These are phyloP conservation scores for Amphiprion clarkii DNA, from an alignment of 2,797 vertebrate genomes.

Conservation along the genomic window DNA sequence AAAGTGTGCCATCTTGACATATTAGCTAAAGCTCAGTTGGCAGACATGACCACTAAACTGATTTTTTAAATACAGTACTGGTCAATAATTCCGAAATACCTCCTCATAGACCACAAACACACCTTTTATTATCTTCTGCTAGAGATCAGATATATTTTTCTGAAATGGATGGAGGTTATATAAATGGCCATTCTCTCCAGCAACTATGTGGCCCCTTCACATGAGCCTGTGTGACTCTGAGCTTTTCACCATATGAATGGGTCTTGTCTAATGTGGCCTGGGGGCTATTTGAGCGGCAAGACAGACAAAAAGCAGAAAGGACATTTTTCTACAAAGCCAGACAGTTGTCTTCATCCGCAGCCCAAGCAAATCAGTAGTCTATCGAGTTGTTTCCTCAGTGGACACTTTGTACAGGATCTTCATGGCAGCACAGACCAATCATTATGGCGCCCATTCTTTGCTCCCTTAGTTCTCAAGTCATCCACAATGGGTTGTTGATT, in stretches of 20 bases:
- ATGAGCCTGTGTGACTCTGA: constrained; percentile 77
- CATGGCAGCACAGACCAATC: constrained; percentile 94
- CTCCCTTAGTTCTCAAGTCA: constrained; percentile 94
- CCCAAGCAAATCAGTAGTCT: constrained; percentile 93
- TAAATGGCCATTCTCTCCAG: constrained; percentile 69
- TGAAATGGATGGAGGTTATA: constrained; percentile 57
- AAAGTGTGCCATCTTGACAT: constrained; percentile 29
- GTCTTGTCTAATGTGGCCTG: constrained; percentile 73
- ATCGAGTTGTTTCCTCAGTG: constrained; percentile 93
- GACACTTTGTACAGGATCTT: constrained; percentile 91
- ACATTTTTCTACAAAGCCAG: constrained; percentile 81
- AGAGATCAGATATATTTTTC: constrained; percentile 36
- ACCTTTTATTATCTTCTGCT: constrained; percentile 37
- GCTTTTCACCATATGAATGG: constrained; percentile 80
- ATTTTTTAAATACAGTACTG: constrained; percentile 51
- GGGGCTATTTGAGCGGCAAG: constrained; percentile 77
- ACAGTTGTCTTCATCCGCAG: constrained; percentile 94
- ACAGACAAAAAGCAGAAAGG: constrained; percentile 76
- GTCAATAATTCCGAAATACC: constrained; percentile 22
- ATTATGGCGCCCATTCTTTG: constrained; percentile 94
- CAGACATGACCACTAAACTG: constrained; percentile 48
- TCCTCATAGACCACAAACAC: constrained; percentile 25
- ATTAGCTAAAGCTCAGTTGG: constrained; percentile 62
- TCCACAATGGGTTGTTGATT: constrained; percentile 99
- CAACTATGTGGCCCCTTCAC: constrained; percentile 68